Evolutionary conservation across 1,140 invertebrate genomes (phyloP).

Genomic region (Philotrypesis tridentata): DNA sequence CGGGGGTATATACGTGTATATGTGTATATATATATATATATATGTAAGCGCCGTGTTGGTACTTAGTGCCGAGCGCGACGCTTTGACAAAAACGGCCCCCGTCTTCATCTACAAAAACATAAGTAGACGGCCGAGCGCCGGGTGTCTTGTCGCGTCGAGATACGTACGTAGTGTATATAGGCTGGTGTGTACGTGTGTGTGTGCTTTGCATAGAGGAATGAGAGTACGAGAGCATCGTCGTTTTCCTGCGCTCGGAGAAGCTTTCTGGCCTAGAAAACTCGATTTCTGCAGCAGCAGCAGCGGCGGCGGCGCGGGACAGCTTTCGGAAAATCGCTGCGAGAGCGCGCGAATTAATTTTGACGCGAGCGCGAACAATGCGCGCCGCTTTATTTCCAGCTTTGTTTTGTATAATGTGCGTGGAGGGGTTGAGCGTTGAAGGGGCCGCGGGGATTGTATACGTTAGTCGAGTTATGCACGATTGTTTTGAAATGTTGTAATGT

Average conservation of each 20-base stretch:
- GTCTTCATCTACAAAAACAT: background rate
- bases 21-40: background rate
- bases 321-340: background rate
- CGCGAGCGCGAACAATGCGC: background rate
- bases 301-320: too few species aligned
- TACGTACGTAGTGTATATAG: too few species aligned
- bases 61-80: too few species aligned
- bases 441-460: too few species aligned
- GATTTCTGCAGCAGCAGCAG: background rate
- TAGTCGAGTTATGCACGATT: too few species aligned
- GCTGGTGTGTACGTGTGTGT: background rate
- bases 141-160: background rate
- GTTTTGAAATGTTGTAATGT: too few species aligned
- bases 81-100: background rate
- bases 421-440: too few species aligned
- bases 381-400: too few species aligned
- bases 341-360: background rate
- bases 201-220: background rate
- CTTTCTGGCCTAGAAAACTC: background rate
- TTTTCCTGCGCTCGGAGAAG: background rate
- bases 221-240: background rate
- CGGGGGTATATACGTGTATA: background rate
- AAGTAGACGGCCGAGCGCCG: background rate
- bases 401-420: too few species aligned
- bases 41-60: too few species aligned